Percentiles rank a stretch among this genome's conserved stretches.
These are phyloP conservation scores for Paramuricea clavata DNA, from an alignment of 92 coral and sea anemone genomes.

Conservation along the genomic window DNA sequence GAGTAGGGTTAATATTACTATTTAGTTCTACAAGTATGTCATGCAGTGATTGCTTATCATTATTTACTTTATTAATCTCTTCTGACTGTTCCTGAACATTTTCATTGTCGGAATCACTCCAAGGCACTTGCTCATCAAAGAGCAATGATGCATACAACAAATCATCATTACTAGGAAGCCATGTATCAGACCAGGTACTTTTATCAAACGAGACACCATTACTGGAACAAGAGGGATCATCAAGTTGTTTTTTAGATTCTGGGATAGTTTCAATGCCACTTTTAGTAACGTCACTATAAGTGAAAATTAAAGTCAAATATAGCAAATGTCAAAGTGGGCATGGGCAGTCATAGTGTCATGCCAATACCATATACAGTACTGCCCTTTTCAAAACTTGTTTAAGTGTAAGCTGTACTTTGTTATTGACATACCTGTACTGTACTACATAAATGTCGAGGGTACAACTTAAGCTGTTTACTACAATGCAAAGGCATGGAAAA, in stretches of 20 bases:
- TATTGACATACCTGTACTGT: too few relatives aligned
- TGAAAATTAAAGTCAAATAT: neutral
- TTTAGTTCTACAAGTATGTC: neutral
- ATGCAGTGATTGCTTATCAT: neutral
- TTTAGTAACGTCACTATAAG: neutral
- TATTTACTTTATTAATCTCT: neutral
- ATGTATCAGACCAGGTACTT: neutral
- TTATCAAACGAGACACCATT: neutral
- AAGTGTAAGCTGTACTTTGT: too few relatives aligned
- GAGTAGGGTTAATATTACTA: neutral
- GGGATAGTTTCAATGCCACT: neutral
- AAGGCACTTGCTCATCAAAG: neutral
- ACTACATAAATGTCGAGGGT: too few relatives aligned
- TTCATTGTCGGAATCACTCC: conserved; percentile 16
- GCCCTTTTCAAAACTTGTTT: too few relatives aligned
- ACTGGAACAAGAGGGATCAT: neutral
- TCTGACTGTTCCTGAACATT: neutral
- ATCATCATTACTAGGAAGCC: neutral
- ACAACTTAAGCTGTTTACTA: too few relatives aligned
- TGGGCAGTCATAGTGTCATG: too few relatives aligned
- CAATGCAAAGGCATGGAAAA: too few relatives aligned
- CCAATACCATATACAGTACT: too few relatives aligned
- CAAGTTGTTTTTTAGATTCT: neutral
- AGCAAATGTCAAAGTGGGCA: too few relatives aligned
- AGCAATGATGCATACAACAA: conserved; percentile 9